Evolutionary conservation across 1,140 invertebrate genomes (phyloP).

Genomic region (Geopemphigus sp.): DNA sequence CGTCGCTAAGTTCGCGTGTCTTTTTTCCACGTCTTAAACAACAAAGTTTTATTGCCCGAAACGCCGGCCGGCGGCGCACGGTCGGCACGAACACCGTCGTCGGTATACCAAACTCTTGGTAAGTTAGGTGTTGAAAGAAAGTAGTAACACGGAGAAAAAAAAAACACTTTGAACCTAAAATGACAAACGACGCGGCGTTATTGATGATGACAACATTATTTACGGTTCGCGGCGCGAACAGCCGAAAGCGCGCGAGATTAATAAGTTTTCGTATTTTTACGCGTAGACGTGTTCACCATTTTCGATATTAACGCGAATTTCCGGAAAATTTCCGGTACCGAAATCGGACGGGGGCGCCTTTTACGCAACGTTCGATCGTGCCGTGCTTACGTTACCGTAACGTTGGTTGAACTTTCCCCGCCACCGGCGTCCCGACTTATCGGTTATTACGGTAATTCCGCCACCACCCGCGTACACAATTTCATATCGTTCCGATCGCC

Average conservation of each 20-base stretch:
- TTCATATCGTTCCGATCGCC: no score
- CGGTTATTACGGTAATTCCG: no score
- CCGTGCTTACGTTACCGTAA: no score
- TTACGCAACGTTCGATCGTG: no score
- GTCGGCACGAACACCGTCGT: background rate
- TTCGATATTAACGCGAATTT: no score
- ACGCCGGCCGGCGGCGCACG: no score
- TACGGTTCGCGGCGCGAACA: background rate
- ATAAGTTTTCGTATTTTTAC: constrained; percentile 3
- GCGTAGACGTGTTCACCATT: background rate
- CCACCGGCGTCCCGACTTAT: no score
- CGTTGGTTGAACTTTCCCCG: no score
- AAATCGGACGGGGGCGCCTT: no score
- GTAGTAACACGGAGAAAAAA: background rate
- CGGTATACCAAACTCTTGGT: background rate
- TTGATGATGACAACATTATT: constrained; percentile 24
- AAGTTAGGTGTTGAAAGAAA: constrained; percentile 5
- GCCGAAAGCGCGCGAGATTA: background rate
- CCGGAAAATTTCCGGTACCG: no score
- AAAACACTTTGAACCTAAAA: constrained; percentile 9
- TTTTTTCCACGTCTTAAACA: constrained; percentile 38
- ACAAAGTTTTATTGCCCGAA: constrained; percentile 8
- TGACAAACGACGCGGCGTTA: constrained; percentile 22
- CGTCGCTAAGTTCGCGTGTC: constrained; percentile 1
- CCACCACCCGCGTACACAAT: no score